A percentile compares a stretch with the other conserved stretches of the same genome.
These are phyloP conservation scores for Suricata suricatta DNA, from an alignment of 2,113 vertebrate genomes.

Conservation along the genomic window DNA sequence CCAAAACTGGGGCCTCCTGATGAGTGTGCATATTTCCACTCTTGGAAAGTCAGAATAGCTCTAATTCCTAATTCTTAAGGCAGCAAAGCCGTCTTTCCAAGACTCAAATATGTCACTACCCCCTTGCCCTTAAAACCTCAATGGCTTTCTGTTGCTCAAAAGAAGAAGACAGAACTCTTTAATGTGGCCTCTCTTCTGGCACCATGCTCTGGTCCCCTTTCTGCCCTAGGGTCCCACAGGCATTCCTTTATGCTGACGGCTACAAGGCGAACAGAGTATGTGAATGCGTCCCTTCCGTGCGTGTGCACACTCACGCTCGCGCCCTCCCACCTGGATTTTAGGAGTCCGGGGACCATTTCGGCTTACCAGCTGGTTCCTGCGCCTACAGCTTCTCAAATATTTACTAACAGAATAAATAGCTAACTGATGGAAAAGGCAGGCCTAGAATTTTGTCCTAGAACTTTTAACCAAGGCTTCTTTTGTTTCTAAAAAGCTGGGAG, in stretches of 20 bases:
- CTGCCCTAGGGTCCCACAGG: background rate
- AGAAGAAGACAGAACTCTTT: background rate
- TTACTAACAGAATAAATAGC: background rate
- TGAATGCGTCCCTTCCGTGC: background rate
- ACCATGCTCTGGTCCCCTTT: background rate
- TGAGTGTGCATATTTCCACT: background rate
- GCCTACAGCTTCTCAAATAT: background rate
- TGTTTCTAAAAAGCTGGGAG: background rate
- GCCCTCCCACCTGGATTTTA: background rate
- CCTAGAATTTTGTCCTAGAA: background rate
- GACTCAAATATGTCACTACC: background rate
- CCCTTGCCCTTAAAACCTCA: background rate
- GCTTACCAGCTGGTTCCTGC: background rate
- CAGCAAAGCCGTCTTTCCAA: background rate
- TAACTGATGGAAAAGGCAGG: background rate
- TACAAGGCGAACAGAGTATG: background rate
- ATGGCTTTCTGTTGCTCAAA: background rate
- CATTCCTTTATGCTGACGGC: background rate
- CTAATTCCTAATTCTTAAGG: background rate
- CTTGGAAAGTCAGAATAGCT: background rate
- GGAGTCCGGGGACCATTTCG: background rate
- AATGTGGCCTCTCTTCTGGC: background rate
- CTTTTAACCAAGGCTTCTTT: background rate
- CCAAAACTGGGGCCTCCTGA: background rate
- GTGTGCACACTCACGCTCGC: no score